Conservation (phyloP, 2,797 vertebrate species). For the Tachyglossus aculeatus region DNA sequence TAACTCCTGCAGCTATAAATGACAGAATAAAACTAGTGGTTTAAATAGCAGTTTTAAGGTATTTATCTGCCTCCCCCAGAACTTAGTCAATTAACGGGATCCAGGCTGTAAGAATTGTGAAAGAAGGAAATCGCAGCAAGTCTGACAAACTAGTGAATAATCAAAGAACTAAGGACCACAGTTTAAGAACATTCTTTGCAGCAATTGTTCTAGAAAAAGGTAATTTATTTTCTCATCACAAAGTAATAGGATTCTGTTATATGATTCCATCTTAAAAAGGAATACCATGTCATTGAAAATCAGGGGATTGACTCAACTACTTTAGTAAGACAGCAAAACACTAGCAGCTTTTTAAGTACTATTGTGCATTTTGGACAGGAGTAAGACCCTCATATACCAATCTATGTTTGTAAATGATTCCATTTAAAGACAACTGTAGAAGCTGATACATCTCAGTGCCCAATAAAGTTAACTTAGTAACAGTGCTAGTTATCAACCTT, state of each 20-base stretch:
- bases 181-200: constrained; percentile 25
- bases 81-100: not conserved
- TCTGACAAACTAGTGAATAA: constrained; percentile 32
- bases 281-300: constrained; percentile 19
- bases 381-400: not conserved
- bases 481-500: not conserved
- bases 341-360: constrained; percentile 9
- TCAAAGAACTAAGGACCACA: constrained; percentile 12
- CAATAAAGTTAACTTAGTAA: constrained; percentile 42
- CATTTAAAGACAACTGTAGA: constrained; percentile 32
- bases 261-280: constrained; percentile 28
- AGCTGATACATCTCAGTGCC: constrained; percentile 36
- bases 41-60: not conserved
- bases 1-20: too few relatives aligned
- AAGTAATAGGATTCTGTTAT: constrained; percentile 1
- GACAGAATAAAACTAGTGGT: too few relatives aligned
- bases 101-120: constrained; percentile 1
- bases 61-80: not conserved
- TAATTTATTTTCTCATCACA: constrained; percentile 58
- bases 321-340: constrained; percentile 6
- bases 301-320: constrained; percentile 1
- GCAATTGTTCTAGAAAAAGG: constrained; percentile 31
- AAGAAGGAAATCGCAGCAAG: constrained; percentile 23
- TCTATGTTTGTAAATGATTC: constrained; percentile 32
- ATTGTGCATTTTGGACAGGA: constrained; percentile 27